Base-by-base conservation (phyloP, 2,797 vertebrate genomes). In the Enteromius unitaeniatus region DNA sequence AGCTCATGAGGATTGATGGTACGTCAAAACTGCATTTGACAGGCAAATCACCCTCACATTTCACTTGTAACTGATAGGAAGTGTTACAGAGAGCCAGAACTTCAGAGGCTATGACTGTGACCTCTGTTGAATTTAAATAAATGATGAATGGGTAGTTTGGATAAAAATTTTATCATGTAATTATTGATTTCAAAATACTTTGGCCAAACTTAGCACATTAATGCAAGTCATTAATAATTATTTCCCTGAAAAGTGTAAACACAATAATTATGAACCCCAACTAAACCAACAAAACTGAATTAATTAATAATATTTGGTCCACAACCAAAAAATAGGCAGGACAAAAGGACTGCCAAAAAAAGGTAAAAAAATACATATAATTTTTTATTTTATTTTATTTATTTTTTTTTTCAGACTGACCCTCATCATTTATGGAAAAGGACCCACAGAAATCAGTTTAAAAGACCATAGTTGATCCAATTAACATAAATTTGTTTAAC, bases 61-160 rank as follows among this genome's bases (percentile, higher is more conserved):
- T n/a, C 28, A n/a, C n/a, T 78, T 49, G 21, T 73, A 83, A 85
- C 53, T 55, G 79, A 76, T 79, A 79, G 76, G n/a, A 34, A 82
- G 64, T 40, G 51, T 70, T 64, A 79, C 53, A 31, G 64, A 77
- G 37, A 47, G 60, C 7, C 19, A 15, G 26, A 34, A 26, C 19
- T 75, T 5, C 1, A 64, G 8, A 72, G n/a, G 55, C 40, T 55
- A 58, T 47, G 51, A 34, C 11, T 55, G 28, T 45, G 26, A 62
- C 69, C 53, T 81, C 23, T 17, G 47, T 31, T 81, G 26, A 81
- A 34, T 55, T 31, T 37, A 28, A 31, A 31, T 81, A 42, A 60
- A 81, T 70, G 9, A 15, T 21, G 34, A 58, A 40, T 4, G 5
- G 21, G 17, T 4, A 65, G 28, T n/a, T 6, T 34, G 42, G 11